Evolutionary conservation across 2,113 vertebrate genomes (phyloP).

Genomic region (Syrmaticus mikado): DNA sequence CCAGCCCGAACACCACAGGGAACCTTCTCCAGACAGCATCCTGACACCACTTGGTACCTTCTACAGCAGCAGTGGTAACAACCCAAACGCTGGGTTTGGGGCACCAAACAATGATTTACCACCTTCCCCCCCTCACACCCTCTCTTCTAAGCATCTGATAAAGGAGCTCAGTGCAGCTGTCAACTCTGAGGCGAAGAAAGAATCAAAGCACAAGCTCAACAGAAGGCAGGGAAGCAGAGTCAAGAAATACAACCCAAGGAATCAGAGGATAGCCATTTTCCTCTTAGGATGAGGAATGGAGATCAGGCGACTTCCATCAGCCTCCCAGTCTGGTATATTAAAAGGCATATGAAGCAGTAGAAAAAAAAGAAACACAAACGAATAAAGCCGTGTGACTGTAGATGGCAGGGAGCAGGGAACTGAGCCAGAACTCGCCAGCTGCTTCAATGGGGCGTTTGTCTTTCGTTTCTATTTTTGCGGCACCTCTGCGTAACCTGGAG

Average conservation of each 20-base stretch:
- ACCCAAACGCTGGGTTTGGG: neutral
- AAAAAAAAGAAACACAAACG: constrained; percentile 23
- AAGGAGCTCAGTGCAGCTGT: constrained; percentile 30
- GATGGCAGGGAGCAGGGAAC: constrained; percentile 61
- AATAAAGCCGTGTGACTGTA: constrained; percentile 55
- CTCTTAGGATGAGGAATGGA: neutral
- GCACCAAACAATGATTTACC: neutral
- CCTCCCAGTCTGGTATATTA: constrained; percentile 4
- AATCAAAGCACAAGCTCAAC: constrained; percentile 41
- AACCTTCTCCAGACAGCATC: neutral
- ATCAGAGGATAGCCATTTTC: neutral
- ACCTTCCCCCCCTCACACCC: neutral
- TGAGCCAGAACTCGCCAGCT: constrained; percentile 50
- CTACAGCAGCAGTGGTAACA: neutral
- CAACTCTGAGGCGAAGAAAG: constrained; percentile 30
- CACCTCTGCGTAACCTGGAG: constrained; percentile 71
- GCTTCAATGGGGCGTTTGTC: constrained; percentile 67
- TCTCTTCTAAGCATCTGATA: constrained; percentile 14
- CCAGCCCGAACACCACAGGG: neutral
- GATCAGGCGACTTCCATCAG: neutral
- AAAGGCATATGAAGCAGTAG: constrained; percentile 34
- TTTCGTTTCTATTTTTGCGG: constrained; percentile 69
- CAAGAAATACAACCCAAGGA: constrained; percentile 7
- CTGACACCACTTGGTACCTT: neutral
- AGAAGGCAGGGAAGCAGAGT: constrained; percentile 12